These are phyloP conservation scores for Ranitomeya imitator DNA, from an alignment of 2,113 vertebrate species.

Conservation along the genomic window DNA sequence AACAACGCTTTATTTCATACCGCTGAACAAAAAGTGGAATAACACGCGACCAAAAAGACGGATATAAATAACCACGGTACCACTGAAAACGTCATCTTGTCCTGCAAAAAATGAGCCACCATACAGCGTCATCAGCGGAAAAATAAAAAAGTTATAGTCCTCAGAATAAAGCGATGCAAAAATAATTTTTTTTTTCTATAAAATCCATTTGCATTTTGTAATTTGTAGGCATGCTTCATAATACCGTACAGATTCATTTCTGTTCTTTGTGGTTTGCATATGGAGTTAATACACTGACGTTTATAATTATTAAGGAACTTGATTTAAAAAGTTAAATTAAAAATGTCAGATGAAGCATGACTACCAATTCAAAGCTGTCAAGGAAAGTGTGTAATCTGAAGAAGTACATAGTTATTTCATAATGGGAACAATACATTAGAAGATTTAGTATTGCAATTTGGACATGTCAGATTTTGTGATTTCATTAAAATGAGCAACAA, in stretches of 20 bases:
- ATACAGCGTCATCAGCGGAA: too few species aligned
- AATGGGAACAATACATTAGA: constrained; percentile 51
- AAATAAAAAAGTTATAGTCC: too few species aligned
- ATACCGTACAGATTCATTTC: constrained; percentile 13
- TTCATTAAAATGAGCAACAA: constrained; percentile 52
- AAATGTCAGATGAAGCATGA: constrained; percentile 53
- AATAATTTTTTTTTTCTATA: too few species aligned
- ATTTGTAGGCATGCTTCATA: constrained; percentile 4
- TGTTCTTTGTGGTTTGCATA: constrained; percentile 6
- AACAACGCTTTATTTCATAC: too few species aligned
- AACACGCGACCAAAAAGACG: too few species aligned
- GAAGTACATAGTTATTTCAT: constrained; percentile 56
- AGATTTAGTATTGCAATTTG: constrained; percentile 54
- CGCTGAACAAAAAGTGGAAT: too few species aligned
- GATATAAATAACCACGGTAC: too few species aligned
- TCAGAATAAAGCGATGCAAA: too few species aligned
- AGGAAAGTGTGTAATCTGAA: constrained; percentile 53
- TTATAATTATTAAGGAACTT: constrained; percentile 45
- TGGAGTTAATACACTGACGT: constrained; percentile 32
- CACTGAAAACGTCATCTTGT: too few species aligned
- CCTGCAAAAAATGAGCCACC: too few species aligned
- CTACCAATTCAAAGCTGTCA: constrained; percentile 52
- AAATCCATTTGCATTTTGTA: neutral
- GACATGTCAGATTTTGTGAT: constrained; percentile 53
- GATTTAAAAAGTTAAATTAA: constrained; percentile 51